Conservation (phyloP, 2,888 invertebrate species). For the Lepetodrilus schrolli region DNA sequence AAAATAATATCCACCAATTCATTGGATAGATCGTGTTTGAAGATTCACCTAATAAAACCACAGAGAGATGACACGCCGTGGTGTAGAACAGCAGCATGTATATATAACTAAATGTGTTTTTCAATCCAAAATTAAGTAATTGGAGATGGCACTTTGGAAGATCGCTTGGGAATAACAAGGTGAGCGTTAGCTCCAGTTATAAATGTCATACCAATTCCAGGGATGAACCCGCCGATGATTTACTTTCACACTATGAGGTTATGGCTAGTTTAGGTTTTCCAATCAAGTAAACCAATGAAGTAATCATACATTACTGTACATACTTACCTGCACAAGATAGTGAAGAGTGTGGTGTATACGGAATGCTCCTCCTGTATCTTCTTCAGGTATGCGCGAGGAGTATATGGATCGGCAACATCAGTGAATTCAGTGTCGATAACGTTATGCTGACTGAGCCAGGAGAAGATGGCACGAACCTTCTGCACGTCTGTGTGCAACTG, state of each 20-base stretch:
- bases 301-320: neutral
- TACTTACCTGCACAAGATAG: slow-evolving; percentile 47
- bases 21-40: too few relatives aligned
- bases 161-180: too few relatives aligned
- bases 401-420: slow-evolving; percentile 34
- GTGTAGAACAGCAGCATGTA: too few relatives aligned
- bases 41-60: too few relatives aligned
- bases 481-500: slow-evolving; percentile 37
- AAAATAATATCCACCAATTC: too few relatives aligned
- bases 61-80: too few relatives aligned
- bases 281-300: neutral
- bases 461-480: slow-evolving; percentile 46
- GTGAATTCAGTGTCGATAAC: slow-evolving; percentile 34
- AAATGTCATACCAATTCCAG: too few relatives aligned
- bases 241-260: neutral
- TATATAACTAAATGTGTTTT: too few relatives aligned
- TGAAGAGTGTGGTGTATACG: slow-evolving; percentile 44
- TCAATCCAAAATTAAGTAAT: too few relatives aligned
- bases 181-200: too few relatives aligned
- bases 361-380: slow-evolving; percentile 44
- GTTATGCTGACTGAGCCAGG: slow-evolving; percentile 52
- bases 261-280: neutral
- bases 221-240: neutral
- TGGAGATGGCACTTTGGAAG: too few relatives aligned
- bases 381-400: slow-evolving; percentile 48